These are phyloP conservation scores for Fragum whitleyi DNA, from an alignment of 2,888 invertebrate genomes.

Conservation along the genomic window DNA sequence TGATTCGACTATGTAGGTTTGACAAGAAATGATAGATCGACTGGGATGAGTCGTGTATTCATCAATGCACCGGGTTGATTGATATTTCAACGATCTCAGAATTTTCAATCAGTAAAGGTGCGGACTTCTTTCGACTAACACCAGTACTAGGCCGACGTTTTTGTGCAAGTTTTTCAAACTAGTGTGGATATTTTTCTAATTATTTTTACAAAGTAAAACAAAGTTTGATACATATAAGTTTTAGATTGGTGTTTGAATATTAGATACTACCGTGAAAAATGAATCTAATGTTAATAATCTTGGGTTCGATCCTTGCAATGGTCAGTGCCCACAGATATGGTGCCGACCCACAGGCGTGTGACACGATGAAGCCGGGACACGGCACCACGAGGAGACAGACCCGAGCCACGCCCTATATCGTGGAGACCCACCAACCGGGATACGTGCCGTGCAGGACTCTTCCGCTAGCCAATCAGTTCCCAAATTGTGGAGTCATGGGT, in stretches of 20 bases:
- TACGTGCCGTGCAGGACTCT: slow-evolving; percentile 57
- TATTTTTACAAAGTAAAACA: no score
- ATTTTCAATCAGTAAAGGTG: background rate
- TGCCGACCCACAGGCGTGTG: slow-evolving; percentile 58
- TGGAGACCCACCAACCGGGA: slow-evolving; percentile 54
- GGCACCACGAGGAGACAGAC: slow-evolving; percentile 46
- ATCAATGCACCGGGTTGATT: background rate
- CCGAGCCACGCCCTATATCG: slow-evolving; percentile 47
- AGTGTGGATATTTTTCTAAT: background rate
- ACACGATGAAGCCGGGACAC: slow-evolving; percentile 63
- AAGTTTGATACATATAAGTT: no score
- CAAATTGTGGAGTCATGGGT: slow-evolving; percentile 62
- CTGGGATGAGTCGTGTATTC: background rate
- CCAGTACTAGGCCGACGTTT: background rate
- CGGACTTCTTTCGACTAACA: slow-evolving; percentile 4
- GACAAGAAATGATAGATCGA: slow-evolving; percentile 7
- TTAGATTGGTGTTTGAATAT: no score
- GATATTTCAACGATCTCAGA: background rate
- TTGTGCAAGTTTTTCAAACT: background rate
- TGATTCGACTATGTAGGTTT: slow-evolving; percentile 5
- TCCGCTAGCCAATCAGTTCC: slow-evolving; percentile 22
- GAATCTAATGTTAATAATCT: background rate
- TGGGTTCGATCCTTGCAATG: background rate
- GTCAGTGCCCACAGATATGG: slow-evolving; percentile 55
- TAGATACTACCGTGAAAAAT: background rate